Conservation (phyloP, 2,888 invertebrate genomes). For the Heteromyza rotundicornis region DNA sequence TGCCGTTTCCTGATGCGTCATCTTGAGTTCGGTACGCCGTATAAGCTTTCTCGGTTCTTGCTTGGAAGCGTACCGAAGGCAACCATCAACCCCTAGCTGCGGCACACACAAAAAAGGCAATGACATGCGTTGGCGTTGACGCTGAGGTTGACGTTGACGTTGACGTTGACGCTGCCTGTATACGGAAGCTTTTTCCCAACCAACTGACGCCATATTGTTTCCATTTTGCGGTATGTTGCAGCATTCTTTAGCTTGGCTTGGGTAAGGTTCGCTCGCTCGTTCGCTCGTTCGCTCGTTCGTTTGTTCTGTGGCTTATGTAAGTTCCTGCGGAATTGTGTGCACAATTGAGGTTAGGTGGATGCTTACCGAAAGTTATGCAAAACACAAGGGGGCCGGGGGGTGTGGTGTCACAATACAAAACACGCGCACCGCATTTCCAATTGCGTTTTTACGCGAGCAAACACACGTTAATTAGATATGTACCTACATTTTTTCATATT, state of each 20-base stretch:
- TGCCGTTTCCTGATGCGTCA: conserved; percentile 25
- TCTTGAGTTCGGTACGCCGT: conserved; percentile 4
- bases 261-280: conserved; percentile 10
- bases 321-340: no score
- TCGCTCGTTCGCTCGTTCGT: no score
- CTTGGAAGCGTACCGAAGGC: not conserved
- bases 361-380: no score
- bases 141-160: no score
- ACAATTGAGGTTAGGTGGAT: no score
- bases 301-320: no score
- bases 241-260: conserved; percentile 7
- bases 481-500: no score
- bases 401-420: no score
- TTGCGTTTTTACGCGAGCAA: no score
- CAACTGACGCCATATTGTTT: conserved; percentile 36
- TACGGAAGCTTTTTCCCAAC: conserved; percentile 10
- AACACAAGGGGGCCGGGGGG: no score
- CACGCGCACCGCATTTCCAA: no score
- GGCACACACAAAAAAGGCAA: not conserved
- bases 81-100: not conserved
- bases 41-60: conserved; percentile 34
- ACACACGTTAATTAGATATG: no score
- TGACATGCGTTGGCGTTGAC: conserved; percentile 18
- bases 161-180: not conserved
- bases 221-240: conserved; percentile 7